These are phyloP conservation scores for Capitulum mitella DNA, from an alignment of 2,888 invertebrate genomes.

Conservation along the genomic window DNA sequence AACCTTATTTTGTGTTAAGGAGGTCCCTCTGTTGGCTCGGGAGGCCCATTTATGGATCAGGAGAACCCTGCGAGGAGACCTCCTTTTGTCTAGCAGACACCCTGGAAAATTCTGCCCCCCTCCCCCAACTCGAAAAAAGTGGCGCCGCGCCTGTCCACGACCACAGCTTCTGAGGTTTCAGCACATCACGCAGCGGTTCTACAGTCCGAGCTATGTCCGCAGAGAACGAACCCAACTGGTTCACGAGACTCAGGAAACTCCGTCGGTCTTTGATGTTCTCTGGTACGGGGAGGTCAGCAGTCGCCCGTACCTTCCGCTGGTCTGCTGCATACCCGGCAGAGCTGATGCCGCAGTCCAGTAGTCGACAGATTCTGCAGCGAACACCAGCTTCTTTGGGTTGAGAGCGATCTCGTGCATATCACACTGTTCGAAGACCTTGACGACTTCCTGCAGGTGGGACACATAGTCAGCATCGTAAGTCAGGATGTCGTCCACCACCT, in stretches of 20 bases:
- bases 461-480: background rate
- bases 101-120: too few species aligned
- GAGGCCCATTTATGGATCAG: too few species aligned
- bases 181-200: slow-evolving; percentile 29
- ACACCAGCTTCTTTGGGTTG: background rate
- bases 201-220: slow-evolving; percentile 25
- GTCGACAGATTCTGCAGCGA: background rate
- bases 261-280: slow-evolving; percentile 28
- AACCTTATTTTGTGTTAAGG: too few species aligned
- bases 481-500: background rate
- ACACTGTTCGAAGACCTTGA: background rate
- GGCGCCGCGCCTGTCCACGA: too few species aligned
- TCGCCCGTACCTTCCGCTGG: background rate
- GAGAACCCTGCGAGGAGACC: too few species aligned
- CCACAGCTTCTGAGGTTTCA: slow-evolving; percentile 21
- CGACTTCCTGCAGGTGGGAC: background rate
- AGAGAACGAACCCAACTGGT: slow-evolving; percentile 27
- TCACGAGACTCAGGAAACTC: slow-evolving; percentile 29
- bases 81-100: too few species aligned
- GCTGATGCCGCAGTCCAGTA: background rate
- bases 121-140: too few species aligned
- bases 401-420: background rate
- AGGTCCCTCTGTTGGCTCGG: too few species aligned
- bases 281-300: slow-evolving; percentile 17
- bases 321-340: slow-evolving; percentile 10